Percentiles rank a stretch among this genome's conserved stretches.
These are phyloP conservation scores for Simalia tracyae DNA, from an alignment of 2,797 vertebrate species.

Conservation along the genomic window DNA sequence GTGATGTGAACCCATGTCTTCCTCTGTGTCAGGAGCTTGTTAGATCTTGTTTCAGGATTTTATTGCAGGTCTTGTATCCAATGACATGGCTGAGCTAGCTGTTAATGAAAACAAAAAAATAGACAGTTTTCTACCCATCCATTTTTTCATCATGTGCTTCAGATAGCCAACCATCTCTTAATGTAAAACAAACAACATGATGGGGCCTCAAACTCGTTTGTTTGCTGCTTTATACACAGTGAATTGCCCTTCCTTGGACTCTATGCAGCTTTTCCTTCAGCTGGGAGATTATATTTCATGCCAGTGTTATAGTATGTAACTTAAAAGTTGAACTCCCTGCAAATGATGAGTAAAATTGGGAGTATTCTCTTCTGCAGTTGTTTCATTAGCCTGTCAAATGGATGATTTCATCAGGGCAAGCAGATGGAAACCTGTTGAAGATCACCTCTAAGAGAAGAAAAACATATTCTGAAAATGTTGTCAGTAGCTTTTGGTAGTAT, in stretches of 20 bases:
- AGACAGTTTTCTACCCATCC: background rate
- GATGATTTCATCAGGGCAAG: slow-evolving; percentile 21
- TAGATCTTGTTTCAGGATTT: no score
- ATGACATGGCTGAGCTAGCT: no score
- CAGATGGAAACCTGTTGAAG: background rate
- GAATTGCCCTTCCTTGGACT: slow-evolving; percentile 23
- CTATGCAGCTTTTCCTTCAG: background rate
- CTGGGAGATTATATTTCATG: slow-evolving; percentile 8
- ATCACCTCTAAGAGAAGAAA: slow-evolving; percentile 32
- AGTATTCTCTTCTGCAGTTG: slow-evolving; percentile 34
- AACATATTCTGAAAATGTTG: slow-evolving; percentile 45
- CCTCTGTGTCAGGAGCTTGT: no score
- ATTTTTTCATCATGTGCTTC: background rate
- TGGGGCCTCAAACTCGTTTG: background rate
- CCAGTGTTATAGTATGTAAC: slow-evolving; percentile 13
- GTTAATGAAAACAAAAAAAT: background rate
- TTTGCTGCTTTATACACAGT: no score
- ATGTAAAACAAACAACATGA: background rate
- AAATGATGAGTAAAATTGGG: slow-evolving; percentile 13
- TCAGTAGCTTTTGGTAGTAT: slow-evolving; percentile 41
- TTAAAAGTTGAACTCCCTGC: slow-evolving; percentile 9
- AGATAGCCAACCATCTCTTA: background rate
- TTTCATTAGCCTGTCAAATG: slow-evolving; percentile 39
- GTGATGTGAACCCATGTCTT: no score
- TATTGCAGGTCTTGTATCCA: no score